Evolutionary conservation across 2,797 vertebrate genomes (phyloP).

Genomic region (Carduelis carduelis): DNA sequence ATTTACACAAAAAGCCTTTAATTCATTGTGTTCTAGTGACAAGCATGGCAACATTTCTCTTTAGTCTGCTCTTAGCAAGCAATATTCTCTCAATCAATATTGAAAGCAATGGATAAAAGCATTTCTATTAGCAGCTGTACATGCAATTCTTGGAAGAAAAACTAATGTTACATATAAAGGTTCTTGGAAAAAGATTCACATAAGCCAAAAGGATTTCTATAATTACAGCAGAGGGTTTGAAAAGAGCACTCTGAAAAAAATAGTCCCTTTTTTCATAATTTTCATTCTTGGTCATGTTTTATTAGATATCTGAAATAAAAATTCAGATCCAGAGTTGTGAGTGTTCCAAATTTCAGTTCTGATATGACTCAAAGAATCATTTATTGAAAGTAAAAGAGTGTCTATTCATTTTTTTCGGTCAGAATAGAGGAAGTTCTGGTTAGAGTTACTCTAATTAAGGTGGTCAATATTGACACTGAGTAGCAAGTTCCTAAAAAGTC

Average conservation of each 20-base stretch:
- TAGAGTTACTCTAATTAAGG: neutral
- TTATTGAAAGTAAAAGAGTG: neutral
- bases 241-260: neutral
- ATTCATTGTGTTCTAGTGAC: neutral
- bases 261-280: rapidly evolving
- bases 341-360: neutral
- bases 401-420: neutral
- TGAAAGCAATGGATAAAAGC: neutral
- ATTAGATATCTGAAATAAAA: neutral
- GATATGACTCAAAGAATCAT: neutral
- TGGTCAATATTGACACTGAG: neutral
- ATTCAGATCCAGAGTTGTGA: neutral
- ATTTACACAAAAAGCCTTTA: neutral
- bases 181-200: neutral
- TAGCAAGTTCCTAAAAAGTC: neutral
- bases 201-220: neutral
- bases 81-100: neutral
- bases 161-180: rapidly evolving
- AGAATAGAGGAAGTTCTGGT: neutral
- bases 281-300: neutral
- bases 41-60: neutral
- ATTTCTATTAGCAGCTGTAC: neutral
- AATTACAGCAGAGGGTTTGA: neutral
- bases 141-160: neutral
- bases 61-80: neutral